Base-by-base conservation (phyloP, 2,888 invertebrate genomes). In the Chrysolina oricalcia region DNA sequence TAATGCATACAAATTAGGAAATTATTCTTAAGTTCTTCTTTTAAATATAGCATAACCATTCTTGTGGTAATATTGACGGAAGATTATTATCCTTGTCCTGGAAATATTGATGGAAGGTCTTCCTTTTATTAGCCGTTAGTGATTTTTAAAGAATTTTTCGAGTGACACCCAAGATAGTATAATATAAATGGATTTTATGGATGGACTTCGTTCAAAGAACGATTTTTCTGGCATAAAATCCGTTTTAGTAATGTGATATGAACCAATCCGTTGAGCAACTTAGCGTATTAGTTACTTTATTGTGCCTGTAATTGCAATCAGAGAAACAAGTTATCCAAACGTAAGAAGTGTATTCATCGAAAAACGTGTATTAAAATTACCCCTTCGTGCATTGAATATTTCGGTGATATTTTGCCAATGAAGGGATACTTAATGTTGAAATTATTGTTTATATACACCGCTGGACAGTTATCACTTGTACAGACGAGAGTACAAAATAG, bases 291-390 rank as follows among this genome's bases (percentile, higher is more conserved):
- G 86, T 87, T 87, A 86, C 87, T 86, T 87, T 86, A 86, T 86
- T 85, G 87, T 87, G 87, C 87, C 87, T 87, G 86, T 86, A 85
- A 85, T 82, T 84, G 84, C 86, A 85, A 86, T 86, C 86, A 83
- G 81, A 86, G 21, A 84, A 78, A 81, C 80, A 83, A 82, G 83
- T 73, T 70, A 75, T 59, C 83, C 82, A 81, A 85, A 85, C 83
- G 82, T 81, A 81, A 82, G 81, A 83, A 82, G 78, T 84, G 83
- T 85, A 85, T 84, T 84, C 84, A 86, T 85, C 85, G 83, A 84
- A 83, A 79, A 82, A 82, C 79, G 73, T 81, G 78, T 81, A 76
- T 80, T 70, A 75, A 79, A 67, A 77, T 59, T 64, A 70, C 74
- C 78, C 79, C 78, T 81, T 79, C 71, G 64, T 41, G 67, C 65